phyloP scores from a whole-genome alignment of 2,113 vertebrate genomes.

The Bettongia penicillata region DNA sequence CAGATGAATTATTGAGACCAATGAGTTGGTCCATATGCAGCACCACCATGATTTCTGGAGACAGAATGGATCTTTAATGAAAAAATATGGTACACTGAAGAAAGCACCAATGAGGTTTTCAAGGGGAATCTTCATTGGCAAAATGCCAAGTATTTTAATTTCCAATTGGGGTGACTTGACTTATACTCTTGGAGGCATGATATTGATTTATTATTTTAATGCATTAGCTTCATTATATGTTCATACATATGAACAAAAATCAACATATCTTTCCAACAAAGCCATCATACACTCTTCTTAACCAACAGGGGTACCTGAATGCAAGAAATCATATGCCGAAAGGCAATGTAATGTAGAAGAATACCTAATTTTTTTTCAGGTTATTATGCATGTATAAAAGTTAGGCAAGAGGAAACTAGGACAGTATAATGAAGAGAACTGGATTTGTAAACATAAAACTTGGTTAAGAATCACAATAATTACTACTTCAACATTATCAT shows the following conservation, averaged over 20 bases:
- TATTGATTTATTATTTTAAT: neutral
- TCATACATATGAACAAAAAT: neutral
- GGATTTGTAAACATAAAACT: neutral
- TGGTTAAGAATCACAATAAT: neutral
- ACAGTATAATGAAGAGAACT: neutral
- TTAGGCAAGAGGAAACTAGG: neutral
- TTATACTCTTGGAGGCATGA: neutral
- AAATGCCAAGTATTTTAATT: constrained; percentile 11
- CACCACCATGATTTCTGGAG: neutral
- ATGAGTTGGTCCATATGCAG: neutral
- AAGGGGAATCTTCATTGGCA: neutral
- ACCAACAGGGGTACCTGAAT: neutral
- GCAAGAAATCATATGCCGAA: neutral
- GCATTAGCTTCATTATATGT: neutral
- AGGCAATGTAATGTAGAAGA: neutral
- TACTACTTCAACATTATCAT: neutral
- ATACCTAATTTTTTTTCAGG: neutral
- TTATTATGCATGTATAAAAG: neutral
- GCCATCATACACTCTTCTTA: neutral
- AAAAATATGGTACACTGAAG: neutral
- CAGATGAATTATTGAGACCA: neutral
- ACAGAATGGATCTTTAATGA: neutral
- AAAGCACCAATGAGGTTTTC: neutral
- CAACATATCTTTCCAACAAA: neutral
- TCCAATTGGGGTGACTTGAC: neutral